These are phyloP conservation scores for Eristalis pertinax DNA, from an alignment of 2,888 invertebrate genomes.

Conservation along the genomic window DNA sequence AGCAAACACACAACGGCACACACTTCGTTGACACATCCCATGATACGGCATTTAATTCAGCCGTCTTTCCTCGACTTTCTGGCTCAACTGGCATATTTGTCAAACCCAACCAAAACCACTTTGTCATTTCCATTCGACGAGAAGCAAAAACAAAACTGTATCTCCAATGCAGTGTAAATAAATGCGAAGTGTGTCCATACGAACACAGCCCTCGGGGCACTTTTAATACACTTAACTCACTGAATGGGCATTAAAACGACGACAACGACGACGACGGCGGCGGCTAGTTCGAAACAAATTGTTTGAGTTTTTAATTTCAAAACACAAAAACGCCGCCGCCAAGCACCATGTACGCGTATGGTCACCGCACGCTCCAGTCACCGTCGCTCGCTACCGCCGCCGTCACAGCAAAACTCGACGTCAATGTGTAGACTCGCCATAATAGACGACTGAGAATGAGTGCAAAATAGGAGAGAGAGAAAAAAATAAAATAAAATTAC, in stretches of 20 bases:
- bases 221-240: slow-evolving; percentile 66
- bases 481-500: background rate
- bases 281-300: slow-evolving; percentile 63
- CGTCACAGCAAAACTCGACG: slow-evolving; percentile 36
- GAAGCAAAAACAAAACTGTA: slow-evolving; percentile 1
- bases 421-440: slow-evolving; percentile 46
- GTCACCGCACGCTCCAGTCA: slow-evolving; percentile 18
- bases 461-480: slow-evolving; percentile 25
- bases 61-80: slow-evolving; percentile 29
- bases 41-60: background rate
- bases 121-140: slow-evolving; percentile 32
- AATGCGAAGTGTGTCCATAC: slow-evolving; percentile 32
- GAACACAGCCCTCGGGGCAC: slow-evolving; percentile 43
- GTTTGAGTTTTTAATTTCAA: slow-evolving; percentile 69
- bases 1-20: background rate
- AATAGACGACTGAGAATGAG: slow-evolving; percentile 44
- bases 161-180: slow-evolving; percentile 20
- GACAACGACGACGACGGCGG: slow-evolving; percentile 16
- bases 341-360: slow-evolving; percentile 6
- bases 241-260: slow-evolving; percentile 46
- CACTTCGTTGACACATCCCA: slow-evolving; percentile 60
- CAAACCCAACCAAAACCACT: slow-evolving; percentile 54
- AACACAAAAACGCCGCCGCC: slow-evolving; percentile 66
- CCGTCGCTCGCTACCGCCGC: background rate
- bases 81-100: slow-evolving; percentile 53